Percentiles rank a stretch among this genome's conserved stretches.
Conservation (phyloP, 2,888 invertebrate genomes). For the Limnephilus lunatus region DNA sequence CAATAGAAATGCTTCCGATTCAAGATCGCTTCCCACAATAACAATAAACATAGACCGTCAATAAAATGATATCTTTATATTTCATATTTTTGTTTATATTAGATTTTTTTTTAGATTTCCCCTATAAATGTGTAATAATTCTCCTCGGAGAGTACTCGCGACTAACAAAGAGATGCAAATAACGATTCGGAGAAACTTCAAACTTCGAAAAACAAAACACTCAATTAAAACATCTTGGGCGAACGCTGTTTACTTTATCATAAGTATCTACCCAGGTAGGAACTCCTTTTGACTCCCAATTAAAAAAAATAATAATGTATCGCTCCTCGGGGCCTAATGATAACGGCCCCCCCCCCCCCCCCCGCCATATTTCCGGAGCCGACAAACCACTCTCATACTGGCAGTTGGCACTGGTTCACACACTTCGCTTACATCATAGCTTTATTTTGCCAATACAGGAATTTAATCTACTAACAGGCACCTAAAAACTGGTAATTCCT, state of each 20-base stretch:
- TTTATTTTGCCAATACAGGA: neutral
- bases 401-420: neutral
- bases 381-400: neutral
- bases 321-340: neutral
- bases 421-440: neutral
- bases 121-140: neutral
- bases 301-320: neutral
- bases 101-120: too few species aligned
- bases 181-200: neutral
- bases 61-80: too few species aligned
- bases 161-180: neutral
- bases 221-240: neutral
- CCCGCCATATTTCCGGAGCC: neutral
- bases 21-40: too few species aligned
- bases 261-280: neutral
- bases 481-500: neutral
- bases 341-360: neutral
- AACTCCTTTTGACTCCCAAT: neutral
- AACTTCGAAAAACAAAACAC: neutral
- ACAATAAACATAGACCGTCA: too few species aligned
- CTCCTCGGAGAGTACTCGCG: neutral
- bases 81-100: too few species aligned
- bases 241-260: neutral
- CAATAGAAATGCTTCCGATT: too few species aligned
- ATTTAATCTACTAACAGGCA: neutral